phyloP scores from a whole-genome alignment of 1,140 invertebrate species.

The Conus ventricosus region DNA sequence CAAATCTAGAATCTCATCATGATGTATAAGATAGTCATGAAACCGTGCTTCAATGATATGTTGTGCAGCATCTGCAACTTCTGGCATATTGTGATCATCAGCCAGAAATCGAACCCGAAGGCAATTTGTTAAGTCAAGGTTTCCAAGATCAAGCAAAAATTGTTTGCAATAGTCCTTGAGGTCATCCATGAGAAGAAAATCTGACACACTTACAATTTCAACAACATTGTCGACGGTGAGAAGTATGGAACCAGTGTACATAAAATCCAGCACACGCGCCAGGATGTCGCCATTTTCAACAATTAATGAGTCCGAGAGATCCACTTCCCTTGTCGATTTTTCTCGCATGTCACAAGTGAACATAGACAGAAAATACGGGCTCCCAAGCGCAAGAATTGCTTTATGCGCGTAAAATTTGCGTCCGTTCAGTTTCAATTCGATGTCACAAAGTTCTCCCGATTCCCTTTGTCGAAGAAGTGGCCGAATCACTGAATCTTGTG shows the following conservation, averaged over 20 bases:
- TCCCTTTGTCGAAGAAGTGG: constrained; percentile 66
- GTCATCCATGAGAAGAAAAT: constrained; percentile 80
- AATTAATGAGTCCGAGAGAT: constrained; percentile 77
- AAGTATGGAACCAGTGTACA: constrained; percentile 86
- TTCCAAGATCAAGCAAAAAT: constrained; percentile 69
- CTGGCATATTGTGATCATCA: constrained; percentile 68
- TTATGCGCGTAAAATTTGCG: constrained; percentile 62
- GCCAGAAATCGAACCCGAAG: constrained; percentile 64
- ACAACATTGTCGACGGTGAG: constrained; percentile 87
- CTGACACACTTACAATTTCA: constrained; percentile 77
- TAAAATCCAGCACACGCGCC: constrained; percentile 85
- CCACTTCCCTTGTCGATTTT: constrained; percentile 81
- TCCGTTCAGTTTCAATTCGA: constrained; percentile 64
- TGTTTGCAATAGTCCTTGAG: constrained; percentile 71
- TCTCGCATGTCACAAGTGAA: constrained; percentile 73
- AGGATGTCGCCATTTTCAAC: constrained; percentile 81
- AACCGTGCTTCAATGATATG: constrained; percentile 69
- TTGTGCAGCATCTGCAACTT: constrained; percentile 63
- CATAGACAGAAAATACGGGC: constrained; percentile 72
- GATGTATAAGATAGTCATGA: constrained; percentile 69
- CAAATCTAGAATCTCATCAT: constrained; percentile 70
- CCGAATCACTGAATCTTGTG: constrained; percentile 65
- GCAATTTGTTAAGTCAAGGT: constrained; percentile 69
- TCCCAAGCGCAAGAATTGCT: constrained; percentile 68
- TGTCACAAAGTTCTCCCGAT: constrained; percentile 71